Evolutionary conservation across 2,797 vertebrate species (phyloP).

Genomic region (Rhinichthys osculus): DNA sequence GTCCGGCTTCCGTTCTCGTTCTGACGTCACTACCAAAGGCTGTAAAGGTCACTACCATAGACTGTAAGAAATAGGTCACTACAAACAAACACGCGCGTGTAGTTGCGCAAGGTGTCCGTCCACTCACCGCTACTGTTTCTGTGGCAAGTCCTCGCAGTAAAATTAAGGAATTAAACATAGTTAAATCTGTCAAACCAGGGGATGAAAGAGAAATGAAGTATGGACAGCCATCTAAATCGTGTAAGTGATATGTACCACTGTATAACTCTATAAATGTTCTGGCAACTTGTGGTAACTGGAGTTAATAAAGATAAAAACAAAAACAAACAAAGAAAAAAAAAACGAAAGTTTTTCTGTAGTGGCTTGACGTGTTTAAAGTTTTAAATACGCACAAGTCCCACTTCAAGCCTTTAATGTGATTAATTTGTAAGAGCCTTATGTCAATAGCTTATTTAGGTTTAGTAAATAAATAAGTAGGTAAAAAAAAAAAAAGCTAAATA

Average conservation of each 20-base stretch:
- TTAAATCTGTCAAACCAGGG: background rate
- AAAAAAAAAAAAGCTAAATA: background rate
- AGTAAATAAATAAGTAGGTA: background rate
- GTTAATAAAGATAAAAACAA: too few relatives aligned
- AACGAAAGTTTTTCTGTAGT: background rate
- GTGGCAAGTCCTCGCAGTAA: too few relatives aligned
- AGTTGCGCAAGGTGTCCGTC: background rate
- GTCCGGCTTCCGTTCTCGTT: too few relatives aligned
- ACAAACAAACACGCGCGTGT: background rate
- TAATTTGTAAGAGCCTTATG: background rate
- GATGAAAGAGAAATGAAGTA: constrained; percentile 3
- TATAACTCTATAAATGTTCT: background rate
- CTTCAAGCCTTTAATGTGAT: background rate
- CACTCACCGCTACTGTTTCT: background rate
- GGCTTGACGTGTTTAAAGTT: background rate
- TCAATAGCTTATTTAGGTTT: background rate
- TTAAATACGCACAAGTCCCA: background rate
- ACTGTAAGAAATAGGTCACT: background rate
- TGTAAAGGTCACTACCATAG: background rate
- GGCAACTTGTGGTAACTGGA: background rate
- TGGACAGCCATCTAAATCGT: constrained; percentile 39
- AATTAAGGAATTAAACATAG: background rate
- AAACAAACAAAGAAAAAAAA: too few relatives aligned
- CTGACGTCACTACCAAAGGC: background rate
- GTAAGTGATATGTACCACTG: constrained; percentile 18